Evolutionary conservation across 23 tunicate species (phyloP).

Genomic region (Clavelina lepadiformis): DNA sequence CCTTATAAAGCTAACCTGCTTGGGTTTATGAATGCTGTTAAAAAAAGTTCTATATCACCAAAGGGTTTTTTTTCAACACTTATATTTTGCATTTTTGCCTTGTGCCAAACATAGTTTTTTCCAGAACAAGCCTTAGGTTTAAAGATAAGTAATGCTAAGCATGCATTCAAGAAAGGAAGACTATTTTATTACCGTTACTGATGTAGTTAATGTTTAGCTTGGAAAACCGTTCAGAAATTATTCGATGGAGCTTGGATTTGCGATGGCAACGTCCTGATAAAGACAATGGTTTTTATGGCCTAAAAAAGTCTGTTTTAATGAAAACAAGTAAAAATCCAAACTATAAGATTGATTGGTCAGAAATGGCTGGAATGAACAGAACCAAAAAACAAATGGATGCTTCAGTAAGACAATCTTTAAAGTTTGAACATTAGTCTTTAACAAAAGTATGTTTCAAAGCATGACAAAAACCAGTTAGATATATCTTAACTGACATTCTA

Average conservation of each 20-base stretch:
- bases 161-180: no score
- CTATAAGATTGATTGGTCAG: constrained; percentile 67
- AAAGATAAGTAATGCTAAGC: no score
- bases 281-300: constrained; percentile 79
- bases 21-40: no score
- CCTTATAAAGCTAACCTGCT: no score
- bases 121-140: no score
- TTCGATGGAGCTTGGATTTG: constrained; percentile 92
- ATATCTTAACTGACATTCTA: not conserved
- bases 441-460: not conserved
- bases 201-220: constrained; percentile 46
- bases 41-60: no score
- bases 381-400: constrained; percentile 55
- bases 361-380: constrained; percentile 38
- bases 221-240: constrained; percentile 61
- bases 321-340: constrained; percentile 63
- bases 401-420: no score
- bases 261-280: constrained; percentile 88
- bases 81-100: no score
- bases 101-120: no score
- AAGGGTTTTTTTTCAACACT: no score
- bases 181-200: not conserved
- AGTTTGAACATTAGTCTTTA: not conserved
- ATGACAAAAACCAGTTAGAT: not conserved
- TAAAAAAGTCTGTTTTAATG: constrained; percentile 65